Base-by-base conservation (phyloP, 2,797 vertebrate species). In the Cyprinella venusta region DNA sequence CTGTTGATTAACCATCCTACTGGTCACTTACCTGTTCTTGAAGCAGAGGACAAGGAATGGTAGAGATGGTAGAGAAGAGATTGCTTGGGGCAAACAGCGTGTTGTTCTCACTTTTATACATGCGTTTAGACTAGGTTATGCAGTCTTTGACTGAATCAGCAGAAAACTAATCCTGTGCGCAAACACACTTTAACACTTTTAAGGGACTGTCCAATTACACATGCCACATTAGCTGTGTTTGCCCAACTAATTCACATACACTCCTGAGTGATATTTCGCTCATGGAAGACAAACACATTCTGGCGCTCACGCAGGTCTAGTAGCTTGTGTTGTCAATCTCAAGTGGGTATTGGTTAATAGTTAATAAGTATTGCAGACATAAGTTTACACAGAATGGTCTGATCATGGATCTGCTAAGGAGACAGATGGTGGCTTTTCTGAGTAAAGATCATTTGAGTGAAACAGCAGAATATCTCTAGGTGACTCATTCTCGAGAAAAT, bases 101-200 rank as follows among this genome's bases (percentile, higher is more conserved):
- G 24, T 10, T 54, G 78, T 36, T 1, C 71, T 81, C 54, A 5
- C 26, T 26, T 92, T 91, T 94, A 95, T 93, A 90, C 26, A 12
- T 18, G 26, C 24, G 21, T 69, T 56, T 56, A 13, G 21, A 16
- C 9, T n/a, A 54, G 13, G 61, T 48, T 21, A 3, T 48, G 30
- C 5, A 33, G 9, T n/a, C 10, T 81, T 82, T 40, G 38, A 40
- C 77, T 59, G 42, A 45, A 79, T 89, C 86, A 90, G 88, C 79
- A 84, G 87, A 87, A 88, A 89, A 89, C 8, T 56, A 21, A 3
- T 69, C 45, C 6, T 24, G 30, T 56, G 26, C 45, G 5, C 64
- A 54, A 78, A 81, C 9, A 59, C 26, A 75, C 64, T 84, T 59
- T 74, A 83, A 72, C 56, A 77, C 83, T 13, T 65, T 80, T 87